Evolutionary conservation across 2,797 vertebrate genomes (phyloP).

Genomic region (Alfaro cultratus): DNA sequence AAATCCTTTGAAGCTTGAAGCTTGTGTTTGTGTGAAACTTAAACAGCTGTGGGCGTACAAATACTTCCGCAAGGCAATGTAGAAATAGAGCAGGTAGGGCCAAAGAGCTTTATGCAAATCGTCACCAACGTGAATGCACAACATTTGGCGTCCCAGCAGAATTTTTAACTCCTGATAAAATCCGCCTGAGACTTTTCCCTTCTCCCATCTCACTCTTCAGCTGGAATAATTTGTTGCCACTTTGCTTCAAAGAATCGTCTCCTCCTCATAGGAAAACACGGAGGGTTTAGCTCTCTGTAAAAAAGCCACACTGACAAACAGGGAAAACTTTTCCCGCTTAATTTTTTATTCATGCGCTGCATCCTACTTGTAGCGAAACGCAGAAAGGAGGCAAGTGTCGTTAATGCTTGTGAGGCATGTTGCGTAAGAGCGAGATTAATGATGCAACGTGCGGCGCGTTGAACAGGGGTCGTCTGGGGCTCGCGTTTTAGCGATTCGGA

Average conservation of each 20-base stretch:
- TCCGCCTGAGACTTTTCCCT: conserved; percentile 2
- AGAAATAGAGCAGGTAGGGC: not conserved
- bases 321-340: conserved; percentile 19
- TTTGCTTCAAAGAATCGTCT: conserved; percentile 40
- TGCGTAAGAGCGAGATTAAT: conserved; percentile 58
- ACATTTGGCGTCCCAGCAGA: not conserved
- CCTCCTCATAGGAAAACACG: conserved; percentile 25
- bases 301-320: conserved; percentile 40
- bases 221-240: conserved; percentile 38
- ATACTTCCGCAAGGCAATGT: not conserved
- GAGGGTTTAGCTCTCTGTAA: conserved; percentile 8
- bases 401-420: conserved; percentile 44
- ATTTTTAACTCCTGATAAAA: conserved; percentile 1
- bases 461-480: conserved; percentile 29
- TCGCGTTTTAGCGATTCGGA: conserved; percentile 7
- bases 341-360: conserved; percentile 41
- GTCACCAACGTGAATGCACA: not conserved
- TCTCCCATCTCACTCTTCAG: conserved; percentile 7
- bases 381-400: conserved; percentile 28
- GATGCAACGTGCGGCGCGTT: conserved; percentile 34
- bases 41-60: not conserved
- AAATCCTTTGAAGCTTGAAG: not conserved
- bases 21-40: not conserved
- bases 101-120: not conserved
- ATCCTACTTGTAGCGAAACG: conserved; percentile 34